phyloP scores from a whole-genome alignment of 2,888 invertebrate genomes.

The Apodemia duryi region DNA sequence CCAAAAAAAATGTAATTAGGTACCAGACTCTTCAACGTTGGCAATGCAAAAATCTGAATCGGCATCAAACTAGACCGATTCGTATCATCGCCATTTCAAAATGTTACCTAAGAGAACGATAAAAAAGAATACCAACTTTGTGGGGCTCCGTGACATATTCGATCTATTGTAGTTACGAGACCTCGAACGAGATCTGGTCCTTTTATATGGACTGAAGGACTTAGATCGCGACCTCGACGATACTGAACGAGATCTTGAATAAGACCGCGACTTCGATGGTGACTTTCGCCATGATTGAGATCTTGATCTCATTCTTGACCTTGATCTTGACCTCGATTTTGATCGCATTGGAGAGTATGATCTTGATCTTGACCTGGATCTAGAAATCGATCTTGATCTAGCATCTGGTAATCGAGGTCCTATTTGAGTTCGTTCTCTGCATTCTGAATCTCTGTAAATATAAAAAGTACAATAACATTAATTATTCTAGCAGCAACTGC shows the following conservation, averaged over 20 bases:
- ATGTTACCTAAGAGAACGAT: neutral
- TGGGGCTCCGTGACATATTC: conserved; percentile 55
- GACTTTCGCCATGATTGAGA: conserved; percentile 40
- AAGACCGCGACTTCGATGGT: conserved; percentile 35
- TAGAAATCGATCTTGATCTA: conserved; percentile 36
- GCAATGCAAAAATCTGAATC: too few species aligned
- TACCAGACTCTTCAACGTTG: too few species aligned
- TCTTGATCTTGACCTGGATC: conserved; percentile 36
- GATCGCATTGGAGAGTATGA: conserved; percentile 47
- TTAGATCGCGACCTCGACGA: conserved; percentile 49
- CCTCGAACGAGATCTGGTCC: conserved; percentile 50
- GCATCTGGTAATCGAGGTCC: conserved; percentile 51
- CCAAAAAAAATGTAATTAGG: too few species aligned
- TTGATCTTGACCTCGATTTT: conserved; percentile 50
- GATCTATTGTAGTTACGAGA: conserved; percentile 42
- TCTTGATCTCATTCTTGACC: conserved; percentile 41
- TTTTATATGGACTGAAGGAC: conserved; percentile 55
- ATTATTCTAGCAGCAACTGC: neutral
- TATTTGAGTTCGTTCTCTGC: conserved; percentile 43
- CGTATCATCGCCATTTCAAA: neutral
- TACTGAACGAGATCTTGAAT: conserved; percentile 43
- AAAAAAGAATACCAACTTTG: conserved; percentile 55
- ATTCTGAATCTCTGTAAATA: conserved; percentile 28
- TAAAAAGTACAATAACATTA: neutral
- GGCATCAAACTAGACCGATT: neutral